These are phyloP conservation scores for Aquatica leii DNA, from an alignment of 2,888 invertebrate genomes.

Conservation along the genomic window DNA sequence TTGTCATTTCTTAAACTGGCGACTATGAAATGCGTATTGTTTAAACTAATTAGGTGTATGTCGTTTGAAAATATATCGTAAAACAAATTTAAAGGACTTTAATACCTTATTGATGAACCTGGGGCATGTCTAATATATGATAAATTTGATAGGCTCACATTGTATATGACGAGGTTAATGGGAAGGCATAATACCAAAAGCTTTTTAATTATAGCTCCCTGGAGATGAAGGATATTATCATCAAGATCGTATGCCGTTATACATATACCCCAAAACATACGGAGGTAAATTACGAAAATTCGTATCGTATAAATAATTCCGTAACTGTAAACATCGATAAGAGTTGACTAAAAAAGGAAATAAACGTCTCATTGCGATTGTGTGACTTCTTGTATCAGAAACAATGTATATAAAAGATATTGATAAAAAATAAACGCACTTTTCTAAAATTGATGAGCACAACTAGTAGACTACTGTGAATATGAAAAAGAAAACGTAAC, in stretches of 20 bases:
- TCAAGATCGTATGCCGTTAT: slow-evolving; percentile 20
- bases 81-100: not conserved
- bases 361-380: too few species aligned
- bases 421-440: too few species aligned
- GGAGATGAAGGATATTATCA: slow-evolving; percentile 26
- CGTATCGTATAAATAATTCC: slow-evolving; percentile 8
- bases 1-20: slow-evolving; percentile 36
- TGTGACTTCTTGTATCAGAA: too few species aligned
- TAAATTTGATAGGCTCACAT: slow-evolving; percentile 22
- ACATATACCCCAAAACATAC: slow-evolving; percentile 7
- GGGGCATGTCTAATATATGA: slow-evolving; percentile 9
- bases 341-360: too few species aligned
- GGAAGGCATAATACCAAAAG: slow-evolving; percentile 22
- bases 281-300: slow-evolving; percentile 11
- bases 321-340: not conserved
- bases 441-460: too few species aligned
- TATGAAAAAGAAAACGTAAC: too few species aligned
- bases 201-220: slow-evolving; percentile 29
- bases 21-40: slow-evolving; percentile 29
- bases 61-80: slow-evolving; percentile 2
- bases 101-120: slow-evolving; percentile 4
- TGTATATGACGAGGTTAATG: slow-evolving; percentile 24
- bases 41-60: slow-evolving; percentile 12
- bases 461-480: too few species aligned
- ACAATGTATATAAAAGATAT: too few species aligned